Evolutionary conservation across 2,113 vertebrate genomes (phyloP).

Genomic region (Chaetorhynchus papuensis): DNA sequence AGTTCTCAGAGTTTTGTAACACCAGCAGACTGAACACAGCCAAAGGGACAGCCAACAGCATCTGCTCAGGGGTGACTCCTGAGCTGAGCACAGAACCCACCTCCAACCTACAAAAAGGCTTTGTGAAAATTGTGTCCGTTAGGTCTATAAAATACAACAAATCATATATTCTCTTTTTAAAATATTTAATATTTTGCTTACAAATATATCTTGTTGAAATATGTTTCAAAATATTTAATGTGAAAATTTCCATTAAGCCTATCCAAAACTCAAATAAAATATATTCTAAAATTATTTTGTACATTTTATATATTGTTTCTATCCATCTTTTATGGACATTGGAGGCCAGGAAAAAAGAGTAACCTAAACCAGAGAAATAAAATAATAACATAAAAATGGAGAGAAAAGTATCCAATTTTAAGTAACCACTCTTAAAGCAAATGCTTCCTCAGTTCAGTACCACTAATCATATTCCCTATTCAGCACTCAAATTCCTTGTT

Average conservation of each 20-base stretch:
- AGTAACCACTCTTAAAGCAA: background rate
- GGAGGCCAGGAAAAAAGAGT: background rate
- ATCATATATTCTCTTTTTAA: background rate
- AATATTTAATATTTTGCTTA: background rate
- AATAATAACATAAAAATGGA: background rate
- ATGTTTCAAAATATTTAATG: background rate
- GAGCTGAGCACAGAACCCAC: background rate
- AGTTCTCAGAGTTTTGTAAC: background rate
- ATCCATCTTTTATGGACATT: background rate
- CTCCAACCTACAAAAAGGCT: background rate
- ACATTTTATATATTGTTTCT: background rate
- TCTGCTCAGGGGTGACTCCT: background rate
- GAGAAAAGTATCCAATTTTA: background rate
- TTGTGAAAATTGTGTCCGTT: background rate
- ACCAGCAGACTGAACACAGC: background rate
- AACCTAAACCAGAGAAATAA: background rate
- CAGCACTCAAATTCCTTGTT: background rate
- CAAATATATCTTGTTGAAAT: background rate
- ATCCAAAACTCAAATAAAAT: background rate
- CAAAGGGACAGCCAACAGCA: background rate
- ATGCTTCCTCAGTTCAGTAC: background rate
- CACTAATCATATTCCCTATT: background rate
- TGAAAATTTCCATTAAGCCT: background rate
- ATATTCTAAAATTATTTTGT: background rate
- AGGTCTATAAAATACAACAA: background rate